phyloP scores from a whole-genome alignment of 2,113 vertebrate species.

The Cromileptes altivelis region DNA sequence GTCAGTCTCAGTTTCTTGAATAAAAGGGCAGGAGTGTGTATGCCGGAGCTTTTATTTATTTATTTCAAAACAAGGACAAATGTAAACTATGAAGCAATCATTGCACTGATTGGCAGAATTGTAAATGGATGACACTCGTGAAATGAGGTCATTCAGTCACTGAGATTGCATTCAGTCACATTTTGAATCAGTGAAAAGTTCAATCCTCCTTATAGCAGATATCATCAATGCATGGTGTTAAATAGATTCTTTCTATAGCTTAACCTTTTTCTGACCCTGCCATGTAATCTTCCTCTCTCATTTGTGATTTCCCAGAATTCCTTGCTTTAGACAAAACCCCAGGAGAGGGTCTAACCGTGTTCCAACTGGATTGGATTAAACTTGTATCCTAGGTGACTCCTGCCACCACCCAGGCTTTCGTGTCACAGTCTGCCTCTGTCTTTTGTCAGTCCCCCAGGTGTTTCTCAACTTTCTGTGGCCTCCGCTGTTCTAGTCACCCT shows the following conservation, averaged over 20 bases:
- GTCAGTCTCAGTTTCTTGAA: slow-evolving; percentile 36
- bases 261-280: neutral
- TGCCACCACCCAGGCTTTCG: neutral
- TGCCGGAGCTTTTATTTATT: neutral
- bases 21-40: slow-evolving; percentile 24
- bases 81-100: neutral
- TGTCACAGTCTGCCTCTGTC: neutral
- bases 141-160: slow-evolving; percentile 25
- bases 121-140: slow-evolving; percentile 13
- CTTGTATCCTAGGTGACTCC: neutral
- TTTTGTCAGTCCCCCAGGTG: neutral
- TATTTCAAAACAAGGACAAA: slow-evolving; percentile 47
- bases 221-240: neutral
- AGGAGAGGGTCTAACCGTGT: neutral
- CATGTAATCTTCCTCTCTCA: neutral
- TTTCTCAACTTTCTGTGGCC: neutral
- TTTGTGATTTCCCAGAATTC: neutral
- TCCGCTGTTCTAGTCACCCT: neutral
- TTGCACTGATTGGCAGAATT: neutral
- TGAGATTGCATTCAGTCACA: neutral
- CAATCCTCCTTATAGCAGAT: neutral
- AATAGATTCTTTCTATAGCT: neutral
- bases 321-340: neutral
- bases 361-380: neutral
- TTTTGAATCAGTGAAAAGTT: neutral